These are phyloP conservation scores for Ditylenchus dipsaci DNA, from an alignment of 1,140 invertebrate species.

Conservation along the genomic window DNA sequence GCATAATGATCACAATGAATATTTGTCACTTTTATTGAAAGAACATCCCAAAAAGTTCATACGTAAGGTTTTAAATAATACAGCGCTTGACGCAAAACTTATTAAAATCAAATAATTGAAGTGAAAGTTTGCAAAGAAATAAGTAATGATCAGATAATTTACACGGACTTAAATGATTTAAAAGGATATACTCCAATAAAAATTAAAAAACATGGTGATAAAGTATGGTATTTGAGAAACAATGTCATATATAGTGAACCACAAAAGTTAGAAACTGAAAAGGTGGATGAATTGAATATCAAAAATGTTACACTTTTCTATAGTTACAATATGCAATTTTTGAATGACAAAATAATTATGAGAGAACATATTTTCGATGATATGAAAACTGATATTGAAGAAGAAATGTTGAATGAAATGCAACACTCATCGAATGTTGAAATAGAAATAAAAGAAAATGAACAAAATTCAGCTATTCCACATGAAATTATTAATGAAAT, in stretches of 20 bases:
- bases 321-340: slow-evolving; percentile 28
- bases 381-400: slow-evolving; percentile 30
- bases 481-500: slow-evolving; percentile 36
- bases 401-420: slow-evolving; percentile 33
- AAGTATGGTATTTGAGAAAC: slow-evolving; percentile 36
- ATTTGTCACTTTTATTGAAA: slow-evolving; percentile 31
- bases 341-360: slow-evolving; percentile 31
- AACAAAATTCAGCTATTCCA: slow-evolving; percentile 19
- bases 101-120: slow-evolving; percentile 22
- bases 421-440: slow-evolving; percentile 27
- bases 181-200: slow-evolving; percentile 39
- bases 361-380: slow-evolving; percentile 23
- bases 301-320: slow-evolving; percentile 14
- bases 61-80: slow-evolving; percentile 11
- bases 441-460: slow-evolving; percentile 18
- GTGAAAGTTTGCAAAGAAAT: slow-evolving; percentile 41
- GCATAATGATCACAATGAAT: slow-evolving; percentile 32
- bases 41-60: slow-evolving; percentile 18
- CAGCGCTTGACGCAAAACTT: background rate
- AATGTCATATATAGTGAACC: slow-evolving; percentile 11
- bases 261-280: slow-evolving; percentile 5
- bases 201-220: slow-evolving; percentile 32
- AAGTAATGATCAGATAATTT: slow-evolving; percentile 19
- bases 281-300: slow-evolving; percentile 3
- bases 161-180: slow-evolving; percentile 32